These are phyloP conservation scores for Actinopyga echinites DNA, from an alignment of 53 echinoderm and acorn worm species.

Conservation along the genomic window DNA sequence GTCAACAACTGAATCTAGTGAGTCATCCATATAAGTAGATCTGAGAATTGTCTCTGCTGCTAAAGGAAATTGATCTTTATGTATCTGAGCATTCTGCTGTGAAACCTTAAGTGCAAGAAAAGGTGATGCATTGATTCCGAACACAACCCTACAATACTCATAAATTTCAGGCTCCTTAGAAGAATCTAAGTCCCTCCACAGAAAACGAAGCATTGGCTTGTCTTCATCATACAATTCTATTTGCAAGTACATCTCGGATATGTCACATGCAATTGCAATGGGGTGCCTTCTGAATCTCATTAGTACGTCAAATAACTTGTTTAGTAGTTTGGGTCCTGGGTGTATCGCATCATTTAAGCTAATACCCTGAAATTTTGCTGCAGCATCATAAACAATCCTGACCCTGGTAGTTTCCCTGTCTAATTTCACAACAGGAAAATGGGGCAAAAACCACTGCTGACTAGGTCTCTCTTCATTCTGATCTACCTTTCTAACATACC, in stretches of 20 bases:
- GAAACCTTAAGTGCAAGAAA: constrained; percentile 11
- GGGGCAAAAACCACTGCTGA: constrained; percentile 28
- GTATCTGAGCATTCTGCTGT: constrained; percentile 4
- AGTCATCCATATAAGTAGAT: constrained; percentile 29
- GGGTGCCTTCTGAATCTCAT: background rate
- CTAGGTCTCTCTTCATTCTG: background rate
- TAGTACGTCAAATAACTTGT: constrained; percentile 38
- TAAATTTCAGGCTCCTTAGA: constrained; percentile 9
- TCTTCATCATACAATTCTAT: constrained; percentile 20
- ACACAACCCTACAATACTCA: constrained; percentile 12
- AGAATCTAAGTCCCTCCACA: constrained; percentile 33
- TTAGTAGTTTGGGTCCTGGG: constrained; percentile 22
- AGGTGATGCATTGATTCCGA: constrained; percentile 40
- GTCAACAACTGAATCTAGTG: constrained; percentile 24
- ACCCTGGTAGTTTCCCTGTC: constrained; percentile 36
- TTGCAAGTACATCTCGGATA: constrained; percentile 33
- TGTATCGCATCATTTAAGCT: constrained; percentile 26
- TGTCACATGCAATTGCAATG: constrained; percentile 27
- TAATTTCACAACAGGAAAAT: constrained; percentile 19
- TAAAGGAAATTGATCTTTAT: constrained; percentile 22
- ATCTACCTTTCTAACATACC: constrained; percentile 25
- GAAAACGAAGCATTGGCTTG: constrained; percentile 23
- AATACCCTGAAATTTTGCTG: constrained; percentile 21
- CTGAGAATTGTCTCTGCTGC: constrained; percentile 25
- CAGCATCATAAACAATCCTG: constrained; percentile 26